Evolutionary conservation across 2,113 vertebrate species (phyloP).

Genomic region (Lota lota): DNA sequence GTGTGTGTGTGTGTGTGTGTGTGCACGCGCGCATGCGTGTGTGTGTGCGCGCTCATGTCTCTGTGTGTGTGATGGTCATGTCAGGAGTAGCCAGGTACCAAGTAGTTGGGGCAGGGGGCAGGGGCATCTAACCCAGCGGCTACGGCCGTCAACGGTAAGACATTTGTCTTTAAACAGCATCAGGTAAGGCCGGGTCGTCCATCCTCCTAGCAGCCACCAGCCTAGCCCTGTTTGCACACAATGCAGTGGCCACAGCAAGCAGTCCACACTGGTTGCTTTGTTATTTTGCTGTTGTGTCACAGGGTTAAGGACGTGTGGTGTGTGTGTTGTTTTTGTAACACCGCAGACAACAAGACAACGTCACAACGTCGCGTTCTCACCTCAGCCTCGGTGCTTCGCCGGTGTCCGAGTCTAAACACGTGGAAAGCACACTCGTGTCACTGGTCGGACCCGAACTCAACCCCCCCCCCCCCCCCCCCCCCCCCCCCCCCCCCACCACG

Average conservation of each 20-base stretch:
- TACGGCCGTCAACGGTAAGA: not conserved
- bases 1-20: not conserved
- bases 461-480: not conserved
- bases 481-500: no score
- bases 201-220: not conserved
- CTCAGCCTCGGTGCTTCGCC: slow-evolving; percentile 35
- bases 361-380: slow-evolving; percentile 32
- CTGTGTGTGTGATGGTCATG: not conserved
- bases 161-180: not conserved
- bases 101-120: not conserved
- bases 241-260: not conserved
- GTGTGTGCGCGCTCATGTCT: no score
- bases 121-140: not conserved
- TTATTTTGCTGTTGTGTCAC: not conserved
- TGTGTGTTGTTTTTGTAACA: slow-evolving; percentile 1
- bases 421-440: slow-evolving; percentile 17
- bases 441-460: not conserved
- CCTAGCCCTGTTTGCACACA: not conserved
- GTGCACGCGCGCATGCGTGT: no score
- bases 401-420: slow-evolving; percentile 35
- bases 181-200: no score
- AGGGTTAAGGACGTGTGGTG: not conserved
- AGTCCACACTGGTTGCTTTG: slow-evolving; percentile 2
- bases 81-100: not conserved
- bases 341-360: slow-evolving; percentile 14